Base-by-base conservation (phyloP, 2,888 invertebrate genomes). In the Portevinia maculata region DNA sequence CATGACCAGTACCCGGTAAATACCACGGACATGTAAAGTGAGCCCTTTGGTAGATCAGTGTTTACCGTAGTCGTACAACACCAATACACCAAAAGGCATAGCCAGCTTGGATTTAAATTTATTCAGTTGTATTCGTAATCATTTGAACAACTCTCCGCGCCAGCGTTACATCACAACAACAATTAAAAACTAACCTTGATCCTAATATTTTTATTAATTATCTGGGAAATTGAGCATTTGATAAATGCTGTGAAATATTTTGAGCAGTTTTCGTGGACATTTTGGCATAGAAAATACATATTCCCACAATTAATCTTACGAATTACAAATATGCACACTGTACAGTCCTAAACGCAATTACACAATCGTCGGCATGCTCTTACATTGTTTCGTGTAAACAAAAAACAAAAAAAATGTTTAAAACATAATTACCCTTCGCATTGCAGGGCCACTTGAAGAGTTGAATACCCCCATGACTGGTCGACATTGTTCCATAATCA, bases 401-500 rank as follows among this genome's bases (percentile, higher is more conserved):
- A 24, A 41, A 46, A 37, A 17, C 34, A 37, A 44, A 28, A 34
- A 28, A 8, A 15, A 53, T n/a, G 37, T 53, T 52, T 21, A 7
- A 55, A 73, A 48, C 55, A 53, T 46, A 71, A 62, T 39, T 52
- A 52, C 65, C 48, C 32, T 57, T 57, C 64, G 15, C 13, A 57
- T 62, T 64, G 28, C 48, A 62, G 24, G 44, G 55, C 50, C 34
- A 57, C 46, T 37, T 65, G 57, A 57, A 24, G 57, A 78, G 78
- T 65, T 79, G 78, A 79, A 79, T 71, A 79, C 50, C 78, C 55
- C 59, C 21, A 48, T 41, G 57, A 64, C 34, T 53, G 9, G 50
- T 37, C 41, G 73, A 48, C 79, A 79, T 74, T 79, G 79, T 79
- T 62, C 79, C 60, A 79, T 57, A 79, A 73, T 79, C 79, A 50